Conservation (phyloP, 2,797 vertebrate genomes). For the Centropyge bicolor region DNA sequence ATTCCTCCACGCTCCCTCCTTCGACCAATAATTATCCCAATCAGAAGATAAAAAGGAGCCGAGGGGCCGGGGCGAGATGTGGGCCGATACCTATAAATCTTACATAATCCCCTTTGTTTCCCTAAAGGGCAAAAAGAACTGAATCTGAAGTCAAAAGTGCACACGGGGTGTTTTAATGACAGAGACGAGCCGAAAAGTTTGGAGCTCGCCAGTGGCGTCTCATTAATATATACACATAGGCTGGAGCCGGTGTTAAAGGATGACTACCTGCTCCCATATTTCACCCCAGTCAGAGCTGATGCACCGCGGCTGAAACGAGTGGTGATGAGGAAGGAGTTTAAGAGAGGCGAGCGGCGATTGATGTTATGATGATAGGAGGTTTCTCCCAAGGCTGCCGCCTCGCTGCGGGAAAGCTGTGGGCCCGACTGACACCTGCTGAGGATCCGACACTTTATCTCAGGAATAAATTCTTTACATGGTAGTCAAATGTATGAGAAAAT, state of each 20-base stretch:
- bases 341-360: conserved; percentile 56
- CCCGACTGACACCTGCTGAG: conserved; percentile 46
- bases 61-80: conserved; percentile 80
- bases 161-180: conserved; percentile 75
- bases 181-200: conserved; percentile 76
- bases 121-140: conserved; percentile 68
- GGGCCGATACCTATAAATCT: conserved; percentile 84
- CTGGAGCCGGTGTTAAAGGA: conserved; percentile 63
- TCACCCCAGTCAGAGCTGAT: conserved; percentile 54
- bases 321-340: conserved; percentile 59
- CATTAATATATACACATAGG: conserved; percentile 73
- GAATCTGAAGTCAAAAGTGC: conserved; percentile 77
- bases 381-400: conserved; percentile 56
- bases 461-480: conserved; percentile 32
- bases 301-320: conserved; percentile 40
- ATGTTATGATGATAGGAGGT: conserved; percentile 73
- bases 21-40: conserved; percentile 82
- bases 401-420: conserved; percentile 50
- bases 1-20: conserved; percentile 30
- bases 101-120: conserved; percentile 86
- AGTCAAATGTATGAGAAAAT: conserved; percentile 39
- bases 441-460: conserved; percentile 35
- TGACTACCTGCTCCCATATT: conserved; percentile 61
- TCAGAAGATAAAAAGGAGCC: conserved; percentile 82
- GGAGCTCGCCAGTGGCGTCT: conserved; percentile 73